A percentile compares a stretch with the other conserved stretches of the same genome.
Conservation (phyloP, 2,888 invertebrate genomes). For the Megastigmus dorsalis region DNA sequence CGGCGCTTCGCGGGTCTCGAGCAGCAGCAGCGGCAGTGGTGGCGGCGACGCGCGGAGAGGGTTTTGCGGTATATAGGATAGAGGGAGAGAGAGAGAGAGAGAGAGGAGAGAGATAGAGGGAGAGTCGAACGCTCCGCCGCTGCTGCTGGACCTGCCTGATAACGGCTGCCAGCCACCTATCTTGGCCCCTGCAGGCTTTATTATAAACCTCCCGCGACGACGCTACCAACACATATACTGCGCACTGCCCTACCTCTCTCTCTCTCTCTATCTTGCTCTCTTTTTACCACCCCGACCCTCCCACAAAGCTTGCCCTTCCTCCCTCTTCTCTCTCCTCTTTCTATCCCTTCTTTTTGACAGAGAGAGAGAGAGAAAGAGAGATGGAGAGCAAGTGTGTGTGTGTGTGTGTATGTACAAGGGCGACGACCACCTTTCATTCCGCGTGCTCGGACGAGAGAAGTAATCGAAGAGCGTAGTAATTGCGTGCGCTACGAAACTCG, state of each 20-base stretch:
- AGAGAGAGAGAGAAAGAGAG: no score
- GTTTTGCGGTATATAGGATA: slow-evolving; percentile 33
- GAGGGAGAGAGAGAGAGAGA: slow-evolving; percentile 27
- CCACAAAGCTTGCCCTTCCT: slow-evolving; percentile 15
- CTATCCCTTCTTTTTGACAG: slow-evolving; percentile 5
- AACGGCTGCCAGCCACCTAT: slow-evolving; percentile 71
- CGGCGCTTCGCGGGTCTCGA: no score
- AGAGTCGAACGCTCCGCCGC: slow-evolving; percentile 34
- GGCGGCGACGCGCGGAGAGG: slow-evolving; percentile 6
- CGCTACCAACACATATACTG: slow-evolving; percentile 2
- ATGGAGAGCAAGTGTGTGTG: no score
- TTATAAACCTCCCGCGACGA: slow-evolving; percentile 68
- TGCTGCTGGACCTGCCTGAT: slow-evolving; percentile 72
- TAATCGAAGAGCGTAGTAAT: no score
- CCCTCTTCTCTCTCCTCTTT: slow-evolving; percentile 29
- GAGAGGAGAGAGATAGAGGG: slow-evolving; percentile 31
- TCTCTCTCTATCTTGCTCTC: slow-evolving; percentile 29
- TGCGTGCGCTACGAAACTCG: no score
- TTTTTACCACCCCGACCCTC: slow-evolving; percentile 26
- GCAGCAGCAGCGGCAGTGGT: no score
- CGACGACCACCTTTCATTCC: no score
- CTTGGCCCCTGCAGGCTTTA: slow-evolving; percentile 73
- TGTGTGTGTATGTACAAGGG: no score
- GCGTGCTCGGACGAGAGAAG: no score
- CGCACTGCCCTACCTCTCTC: no score